These are phyloP conservation scores for Amniataba percoides DNA, from an alignment of 2,797 vertebrate species.

Conservation along the genomic window DNA sequence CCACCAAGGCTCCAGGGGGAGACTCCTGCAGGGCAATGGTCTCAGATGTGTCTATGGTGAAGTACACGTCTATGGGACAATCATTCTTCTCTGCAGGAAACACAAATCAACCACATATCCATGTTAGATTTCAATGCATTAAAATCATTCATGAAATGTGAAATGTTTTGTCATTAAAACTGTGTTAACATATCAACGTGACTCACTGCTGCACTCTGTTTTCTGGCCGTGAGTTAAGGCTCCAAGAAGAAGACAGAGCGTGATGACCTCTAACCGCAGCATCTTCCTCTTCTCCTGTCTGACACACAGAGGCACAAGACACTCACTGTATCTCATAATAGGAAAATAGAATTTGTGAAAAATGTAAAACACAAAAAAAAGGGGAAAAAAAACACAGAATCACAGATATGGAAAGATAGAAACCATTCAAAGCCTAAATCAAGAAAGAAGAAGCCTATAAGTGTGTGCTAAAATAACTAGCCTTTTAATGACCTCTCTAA, in stretches of 20 bases:
- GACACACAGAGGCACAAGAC: slow-evolving; percentile 31
- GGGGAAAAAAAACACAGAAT: neutral
- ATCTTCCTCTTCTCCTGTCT: slow-evolving; percentile 78
- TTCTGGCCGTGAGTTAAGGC: slow-evolving; percentile 62
- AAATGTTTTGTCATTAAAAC: neutral
- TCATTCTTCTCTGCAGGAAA: slow-evolving; percentile 73
- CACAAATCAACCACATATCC: neutral
- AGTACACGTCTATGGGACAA: slow-evolving; percentile 93
- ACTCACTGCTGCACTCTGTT: slow-evolving; percentile 76
- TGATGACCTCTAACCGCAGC: slow-evolving; percentile 69
- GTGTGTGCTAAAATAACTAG: neutral
- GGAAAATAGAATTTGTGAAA: neutral
- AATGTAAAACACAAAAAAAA: neutral
- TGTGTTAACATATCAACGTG: neutral
- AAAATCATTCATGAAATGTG: neutral
- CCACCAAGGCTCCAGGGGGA: slow-evolving; percentile 91
- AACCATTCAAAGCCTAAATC: neutral
- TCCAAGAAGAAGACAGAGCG: slow-evolving; percentile 77
- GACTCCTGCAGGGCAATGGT: slow-evolving; percentile 94
- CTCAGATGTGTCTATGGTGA: slow-evolving; percentile 97
- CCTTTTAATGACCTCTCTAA: neutral
- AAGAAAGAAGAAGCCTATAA: neutral
- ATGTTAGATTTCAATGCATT: neutral
- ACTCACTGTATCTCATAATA: neutral
- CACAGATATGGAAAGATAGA: neutral